Conservation (phyloP, 2,888 invertebrate species). For the Tinea semifulvella region DNA sequence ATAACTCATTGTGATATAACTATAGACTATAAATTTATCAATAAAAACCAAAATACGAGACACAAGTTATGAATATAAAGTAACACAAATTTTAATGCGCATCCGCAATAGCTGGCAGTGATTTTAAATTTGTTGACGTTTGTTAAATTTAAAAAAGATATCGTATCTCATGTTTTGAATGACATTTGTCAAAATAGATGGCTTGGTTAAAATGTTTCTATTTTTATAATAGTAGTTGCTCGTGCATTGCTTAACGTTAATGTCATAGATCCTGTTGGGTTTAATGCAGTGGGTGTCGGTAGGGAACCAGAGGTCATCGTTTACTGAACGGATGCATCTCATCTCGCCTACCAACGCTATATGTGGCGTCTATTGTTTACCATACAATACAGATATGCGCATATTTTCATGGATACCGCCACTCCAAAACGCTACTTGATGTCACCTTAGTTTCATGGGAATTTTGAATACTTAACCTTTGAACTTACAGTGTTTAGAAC, state of each 20-base stretch:
- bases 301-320: constrained; percentile 43
- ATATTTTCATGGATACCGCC: constrained; percentile 30
- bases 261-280: constrained; percentile 35
- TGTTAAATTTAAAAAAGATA: neutral
- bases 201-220: constrained; percentile 2
- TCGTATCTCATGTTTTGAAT: constrained; percentile 16
- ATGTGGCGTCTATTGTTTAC: constrained; percentile 29
- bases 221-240: constrained; percentile 5
- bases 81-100: neutral
- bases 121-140: constrained; percentile 2
- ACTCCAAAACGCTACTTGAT: constrained; percentile 1
- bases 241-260: constrained; percentile 24
- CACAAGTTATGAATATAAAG: constrained; percentile 6
- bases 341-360: constrained; percentile 21
- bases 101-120: constrained; percentile 6
- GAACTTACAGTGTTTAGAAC: neutral
- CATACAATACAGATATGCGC: constrained; percentile 53
- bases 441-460: constrained; percentile 6
- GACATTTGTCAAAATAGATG: constrained; percentile 17
- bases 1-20: constrained; percentile 1
- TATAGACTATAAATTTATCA: constrained; percentile 8
- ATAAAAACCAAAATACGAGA: constrained; percentile 6
- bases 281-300: constrained; percentile 20
- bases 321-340: constrained; percentile 45
- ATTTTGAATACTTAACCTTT: constrained; percentile 5